Base-by-base conservation (phyloP, 1,140 invertebrate species). In the Bombus vancouverensis region DNA sequence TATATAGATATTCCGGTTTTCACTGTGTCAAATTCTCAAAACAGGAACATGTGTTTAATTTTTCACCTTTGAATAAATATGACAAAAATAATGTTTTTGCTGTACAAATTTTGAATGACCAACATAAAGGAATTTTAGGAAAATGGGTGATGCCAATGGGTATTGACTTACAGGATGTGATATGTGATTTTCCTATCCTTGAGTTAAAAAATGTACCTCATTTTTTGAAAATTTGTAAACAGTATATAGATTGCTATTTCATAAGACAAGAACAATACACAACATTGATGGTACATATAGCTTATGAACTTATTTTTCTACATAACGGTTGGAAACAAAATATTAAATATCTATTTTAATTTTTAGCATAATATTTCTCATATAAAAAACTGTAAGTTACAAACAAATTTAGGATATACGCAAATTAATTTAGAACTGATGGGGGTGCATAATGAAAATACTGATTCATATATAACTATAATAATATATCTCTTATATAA, bases 141-240 rank as follows among this genome's bases (percentile, higher is more conserved):
- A 92, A 92, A 74, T 93, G 91, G 90, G 15, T 89, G 15, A 90
- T 93, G 89, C 92, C 92, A 6, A 83, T 88, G 71, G 87, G 86
- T 10, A 59, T 92, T 25, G 78, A 92, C 47, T 79, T 92, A 57
- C 70, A 89, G 18, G 2, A 85, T 0, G 72, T 92, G 73, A 59
- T 86, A 3, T 3, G 47, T 2, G 59, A 90, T 53, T 88, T 42
- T 37, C 79, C 92, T 6, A 77, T 92, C 4, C n/a, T 84, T 3
- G 15, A 83, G 1, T 9, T 84, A 28, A 75, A 65, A 42, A 74
- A 87, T 47, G 1, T 92, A 42, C 79, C 44, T 28, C 15, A 47
- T 13, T 93, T 93, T 65, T 2, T 91, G 62, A 88, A 42, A 71
- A 88, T 68, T 34, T 92, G 88, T 37, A 91, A 91, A 59, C 70